phyloP scores from a whole-genome alignment of 2,888 invertebrate species.

The Lamellibrachia columna region DNA sequence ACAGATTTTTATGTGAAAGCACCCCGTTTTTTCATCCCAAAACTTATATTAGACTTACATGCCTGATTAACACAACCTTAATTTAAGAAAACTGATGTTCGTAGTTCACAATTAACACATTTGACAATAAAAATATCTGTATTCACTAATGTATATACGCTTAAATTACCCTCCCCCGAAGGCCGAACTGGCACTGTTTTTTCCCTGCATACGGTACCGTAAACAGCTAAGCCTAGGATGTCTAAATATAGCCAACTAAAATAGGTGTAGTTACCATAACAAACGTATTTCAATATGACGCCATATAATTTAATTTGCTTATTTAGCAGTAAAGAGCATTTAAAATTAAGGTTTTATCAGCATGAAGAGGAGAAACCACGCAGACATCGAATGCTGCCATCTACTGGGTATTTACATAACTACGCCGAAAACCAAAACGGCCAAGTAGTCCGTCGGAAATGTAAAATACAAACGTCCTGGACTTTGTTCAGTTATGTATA shows the following conservation, averaged over 20 bases:
- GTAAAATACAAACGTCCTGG: background rate
- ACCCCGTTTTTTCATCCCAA: too few species aligned
- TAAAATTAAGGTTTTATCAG: background rate
- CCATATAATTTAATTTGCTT: background rate
- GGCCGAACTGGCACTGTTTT: too few species aligned
- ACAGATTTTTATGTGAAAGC: too few species aligned
- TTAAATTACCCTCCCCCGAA: too few species aligned
- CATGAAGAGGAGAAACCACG: background rate
- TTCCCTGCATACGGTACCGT: too few species aligned
- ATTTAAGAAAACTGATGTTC: too few species aligned
- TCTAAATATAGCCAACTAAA: background rate
- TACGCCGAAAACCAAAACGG: background rate
- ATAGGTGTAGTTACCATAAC: background rate
- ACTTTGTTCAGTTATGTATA: background rate
- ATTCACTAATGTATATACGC: too few species aligned
- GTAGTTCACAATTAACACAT: too few species aligned
- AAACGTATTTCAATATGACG: background rate
- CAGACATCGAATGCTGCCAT: slow-evolving; percentile 5
- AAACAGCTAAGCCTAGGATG: too few species aligned
- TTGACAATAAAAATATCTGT: too few species aligned
- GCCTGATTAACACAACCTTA: too few species aligned
- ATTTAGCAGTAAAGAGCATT: background rate
- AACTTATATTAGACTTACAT: too few species aligned
- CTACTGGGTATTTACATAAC: background rate
- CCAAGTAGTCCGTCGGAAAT: background rate